phyloP scores from a whole-genome alignment of 2,888 invertebrate species.

The Plagodis dolabraria region DNA sequence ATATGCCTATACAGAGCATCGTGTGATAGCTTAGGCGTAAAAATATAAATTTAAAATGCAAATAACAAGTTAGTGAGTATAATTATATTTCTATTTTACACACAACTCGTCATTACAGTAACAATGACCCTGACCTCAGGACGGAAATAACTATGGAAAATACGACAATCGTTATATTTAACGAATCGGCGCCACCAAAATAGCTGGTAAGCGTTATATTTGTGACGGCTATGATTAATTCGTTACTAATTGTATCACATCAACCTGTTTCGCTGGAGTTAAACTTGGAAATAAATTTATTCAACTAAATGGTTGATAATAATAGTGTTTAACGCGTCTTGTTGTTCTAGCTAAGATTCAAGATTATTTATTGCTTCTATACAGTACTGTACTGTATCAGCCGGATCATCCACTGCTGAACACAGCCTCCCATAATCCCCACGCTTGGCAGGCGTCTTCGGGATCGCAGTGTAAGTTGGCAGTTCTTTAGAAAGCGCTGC shows the following conservation, averaged over 20 bases:
- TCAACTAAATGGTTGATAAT: constrained; percentile 11
- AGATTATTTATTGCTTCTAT: no score
- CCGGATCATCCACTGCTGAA: no score
- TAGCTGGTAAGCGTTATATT: constrained; percentile 28
- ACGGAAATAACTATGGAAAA: constrained; percentile 22
- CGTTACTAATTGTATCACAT: constrained; percentile 33
- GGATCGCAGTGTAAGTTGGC: no score
- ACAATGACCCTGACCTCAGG: constrained; percentile 29
- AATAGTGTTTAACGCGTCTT: constrained; percentile 9
- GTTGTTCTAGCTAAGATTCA: constrained; percentile 8
- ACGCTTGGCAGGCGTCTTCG: no score
- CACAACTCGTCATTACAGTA: constrained; percentile 2
- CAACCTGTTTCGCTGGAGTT: constrained; percentile 28
- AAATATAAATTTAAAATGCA: no score
- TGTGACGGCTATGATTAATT: constrained; percentile 35
- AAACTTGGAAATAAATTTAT: constrained; percentile 6
- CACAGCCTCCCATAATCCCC: no score
- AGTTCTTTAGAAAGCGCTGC: no score
- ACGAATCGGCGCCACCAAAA: constrained; percentile 27
- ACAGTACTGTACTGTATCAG: no score
- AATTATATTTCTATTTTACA: constrained; percentile 10
- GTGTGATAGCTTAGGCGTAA: no score
- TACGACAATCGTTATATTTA: constrained; percentile 31
- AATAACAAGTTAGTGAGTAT: no score
- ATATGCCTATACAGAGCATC: no score